A percentile compares a stretch with the other conserved stretches of the same genome.
These are phyloP conservation scores for Pogonocherus hispidulus DNA, from an alignment of 2,888 invertebrate species.

Conservation along the genomic window DNA sequence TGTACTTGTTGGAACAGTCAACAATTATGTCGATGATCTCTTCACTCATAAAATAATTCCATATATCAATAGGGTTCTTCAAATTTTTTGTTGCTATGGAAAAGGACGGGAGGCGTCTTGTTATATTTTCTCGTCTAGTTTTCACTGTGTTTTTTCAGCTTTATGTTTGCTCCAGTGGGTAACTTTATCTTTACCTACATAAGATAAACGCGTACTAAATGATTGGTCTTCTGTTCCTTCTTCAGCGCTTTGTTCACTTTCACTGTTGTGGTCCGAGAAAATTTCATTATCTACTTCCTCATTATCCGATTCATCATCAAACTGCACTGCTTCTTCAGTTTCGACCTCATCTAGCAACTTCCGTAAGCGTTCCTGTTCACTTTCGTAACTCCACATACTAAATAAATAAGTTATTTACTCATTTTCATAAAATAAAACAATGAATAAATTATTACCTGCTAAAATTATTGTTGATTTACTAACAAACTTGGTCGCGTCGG, in stretches of 20 bases:
- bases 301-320: neutral
- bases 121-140: neutral
- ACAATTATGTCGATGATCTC: conserved; percentile 53
- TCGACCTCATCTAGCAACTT: neutral
- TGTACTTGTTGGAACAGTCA: conserved; percentile 52
- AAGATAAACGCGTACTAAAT: too few species aligned
- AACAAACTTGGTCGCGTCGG: too few species aligned
- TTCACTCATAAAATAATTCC: conserved; percentile 47
- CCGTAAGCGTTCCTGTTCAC: neutral
- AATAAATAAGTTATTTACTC: too few species aligned
- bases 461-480: too few species aligned
- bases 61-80: conserved; percentile 41
- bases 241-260: neutral
- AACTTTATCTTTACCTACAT: too few species aligned
- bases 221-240: too few species aligned
- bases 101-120: neutral
- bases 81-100: too few species aligned
- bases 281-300: conserved; percentile 3
- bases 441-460: too few species aligned
- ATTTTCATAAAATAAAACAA: too few species aligned
- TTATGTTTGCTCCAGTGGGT: too few species aligned
- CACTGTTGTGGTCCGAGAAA: neutral
- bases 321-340: neutral
- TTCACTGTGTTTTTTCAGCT: neutral
- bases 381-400: neutral